Base-by-base conservation (phyloP, 2,113 vertebrate genomes). In the Sylvia atricapilla region DNA sequence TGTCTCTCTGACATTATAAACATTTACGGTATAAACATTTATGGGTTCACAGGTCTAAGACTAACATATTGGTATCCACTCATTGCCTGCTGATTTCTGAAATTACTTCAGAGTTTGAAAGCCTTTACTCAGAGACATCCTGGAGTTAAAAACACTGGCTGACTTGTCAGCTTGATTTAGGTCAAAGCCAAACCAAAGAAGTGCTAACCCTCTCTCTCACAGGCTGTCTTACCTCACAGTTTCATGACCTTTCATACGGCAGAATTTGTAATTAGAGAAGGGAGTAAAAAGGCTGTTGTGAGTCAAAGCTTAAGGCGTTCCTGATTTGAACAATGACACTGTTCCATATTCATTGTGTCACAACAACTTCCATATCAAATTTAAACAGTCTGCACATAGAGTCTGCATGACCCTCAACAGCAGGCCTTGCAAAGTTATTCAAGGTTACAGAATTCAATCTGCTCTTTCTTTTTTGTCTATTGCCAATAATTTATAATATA, bases 261-360 rank as follows among this genome's bases (percentile, higher is more conserved):
- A 95, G 93, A 95, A 93, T 93, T 35, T 82, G 59, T 89, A 96
- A 94, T 76, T 77, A 95, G 44, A 91, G 52, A 89, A 94, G 66
- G 67, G 84, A 96, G 39, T 63, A 85, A 84, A 96, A 93, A 84
- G 43, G 35, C 64, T 78, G 70, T 70, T 95, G 67, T 58, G 72
- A 95, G 59, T 94, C 77, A 87, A 91, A 87, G 62, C 37, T 93
- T 81, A 90, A 81, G 62, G 58, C 80, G 53, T 81, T 90, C 46
- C 15, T 90, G 58, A 70, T 73, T 55, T 79, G 62, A 95, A 92
- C 83, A 82, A 60, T 89, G 74, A 35, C 84, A 60, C 67, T 63
- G 28, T 92, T 95, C 80, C 80, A 80, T 89, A 86, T 86, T 92
- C 63, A 82, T 77, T 70, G 70, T 81, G 74, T 88, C 91, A 96